phyloP scores from a whole-genome alignment of 2,797 vertebrate genomes.

The Betta splendens region DNA sequence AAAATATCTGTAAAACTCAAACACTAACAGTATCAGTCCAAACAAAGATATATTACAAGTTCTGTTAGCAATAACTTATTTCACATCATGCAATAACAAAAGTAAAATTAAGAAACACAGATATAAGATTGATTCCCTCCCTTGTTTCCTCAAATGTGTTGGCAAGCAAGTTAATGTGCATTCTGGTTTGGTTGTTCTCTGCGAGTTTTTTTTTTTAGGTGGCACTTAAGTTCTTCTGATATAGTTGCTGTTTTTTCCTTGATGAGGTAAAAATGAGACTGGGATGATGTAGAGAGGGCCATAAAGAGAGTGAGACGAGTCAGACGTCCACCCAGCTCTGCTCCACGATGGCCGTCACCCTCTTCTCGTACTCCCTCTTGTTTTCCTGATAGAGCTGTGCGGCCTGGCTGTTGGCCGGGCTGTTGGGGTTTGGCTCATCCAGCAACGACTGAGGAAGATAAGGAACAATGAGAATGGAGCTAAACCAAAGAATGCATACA shows the following conservation, averaged over 20 bases:
- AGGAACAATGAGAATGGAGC: too few species aligned
- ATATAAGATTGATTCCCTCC: conserved; percentile 53
- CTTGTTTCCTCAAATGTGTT: conserved; percentile 78
- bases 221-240: conserved; percentile 86
- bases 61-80: conserved; percentile 99
- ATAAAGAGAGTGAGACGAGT: conserved; percentile 52
- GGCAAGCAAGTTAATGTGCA: conserved; percentile 81
- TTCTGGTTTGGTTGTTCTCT: conserved; percentile 60
- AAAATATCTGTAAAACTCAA: conserved; percentile 80
- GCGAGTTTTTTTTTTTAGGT: conserved; percentile 65
- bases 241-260: conserved; percentile 59
- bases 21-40: conserved; percentile 90
- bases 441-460: conserved; percentile 86
- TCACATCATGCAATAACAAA: conserved; percentile 96
- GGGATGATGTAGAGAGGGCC: conserved; percentile 43
- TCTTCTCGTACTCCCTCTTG: conserved; percentile 98
- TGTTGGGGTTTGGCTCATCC: conserved; percentile 98
- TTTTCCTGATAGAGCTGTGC: conserved; percentile 99
- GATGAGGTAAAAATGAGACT: conserved; percentile 77
- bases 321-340: conserved; percentile 98
- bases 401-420: conserved; percentile 98
- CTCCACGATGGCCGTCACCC: conserved; percentile 98
- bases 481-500: too few species aligned
- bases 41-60: conserved; percentile 97
- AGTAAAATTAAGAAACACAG: conserved; percentile 85